phyloP scores from a whole-genome alignment of 2,113 vertebrate species.

The Climacteris rufus region DNA sequence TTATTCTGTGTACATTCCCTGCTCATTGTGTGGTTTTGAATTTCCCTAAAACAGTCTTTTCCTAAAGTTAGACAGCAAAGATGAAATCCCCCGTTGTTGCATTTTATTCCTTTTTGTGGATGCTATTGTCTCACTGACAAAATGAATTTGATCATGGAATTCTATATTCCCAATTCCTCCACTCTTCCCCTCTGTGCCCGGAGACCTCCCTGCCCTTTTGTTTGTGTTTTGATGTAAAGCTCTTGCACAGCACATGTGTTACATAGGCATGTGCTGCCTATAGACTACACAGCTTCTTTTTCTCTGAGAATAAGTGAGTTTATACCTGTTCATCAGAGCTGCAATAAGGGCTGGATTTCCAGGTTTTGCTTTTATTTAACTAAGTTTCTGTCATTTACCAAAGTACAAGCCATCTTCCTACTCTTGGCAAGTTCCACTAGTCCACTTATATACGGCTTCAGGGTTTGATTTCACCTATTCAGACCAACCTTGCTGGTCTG shows the following conservation, averaged over 20 bases:
- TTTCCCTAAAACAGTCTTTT: neutral
- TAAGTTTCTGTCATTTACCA: neutral
- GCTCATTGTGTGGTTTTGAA: slow-evolving; percentile 4
- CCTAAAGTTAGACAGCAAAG: neutral
- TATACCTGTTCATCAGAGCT: neutral
- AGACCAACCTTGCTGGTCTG: neutral
- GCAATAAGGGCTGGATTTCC: neutral
- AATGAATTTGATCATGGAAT: neutral
- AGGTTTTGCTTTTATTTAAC: neutral
- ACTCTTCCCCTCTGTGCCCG: neutral
- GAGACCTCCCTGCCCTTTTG: neutral
- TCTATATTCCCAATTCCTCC: neutral
- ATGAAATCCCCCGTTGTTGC: neutral
- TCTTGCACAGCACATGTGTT: neutral
- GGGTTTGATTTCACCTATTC: neutral
- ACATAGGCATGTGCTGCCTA: neutral
- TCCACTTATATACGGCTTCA: neutral
- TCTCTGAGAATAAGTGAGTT: neutral
- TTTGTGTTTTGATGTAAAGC: neutral
- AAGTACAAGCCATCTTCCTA: neutral
- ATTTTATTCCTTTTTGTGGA: neutral
- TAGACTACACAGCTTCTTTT: neutral
- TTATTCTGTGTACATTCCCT: slow-evolving; percentile 31
- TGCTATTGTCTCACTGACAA: neutral
- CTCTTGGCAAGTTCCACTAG: neutral